Conservation (phyloP, 2,888 invertebrate species). For the Eupithecia inturbata region DNA sequence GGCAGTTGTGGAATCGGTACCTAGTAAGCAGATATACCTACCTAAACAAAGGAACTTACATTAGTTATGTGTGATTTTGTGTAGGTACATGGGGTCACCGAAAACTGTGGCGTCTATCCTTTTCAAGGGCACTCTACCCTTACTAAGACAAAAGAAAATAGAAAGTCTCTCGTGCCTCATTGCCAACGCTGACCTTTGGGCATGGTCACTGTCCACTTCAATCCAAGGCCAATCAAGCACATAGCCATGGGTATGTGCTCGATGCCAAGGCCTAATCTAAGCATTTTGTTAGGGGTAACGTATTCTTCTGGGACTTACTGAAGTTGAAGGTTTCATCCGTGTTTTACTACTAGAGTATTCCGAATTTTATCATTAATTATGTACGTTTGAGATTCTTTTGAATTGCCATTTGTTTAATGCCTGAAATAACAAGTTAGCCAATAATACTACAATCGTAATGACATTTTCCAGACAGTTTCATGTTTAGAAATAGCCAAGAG, state of each 20-base stretch:
- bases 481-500: not conserved
- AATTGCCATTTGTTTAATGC: not conserved
- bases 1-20: not conserved
- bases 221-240: constrained; percentile 7
- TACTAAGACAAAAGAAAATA: constrained; percentile 14
- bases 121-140: constrained; percentile 15
- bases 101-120: constrained; percentile 8
- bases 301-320: constrained; percentile 5
- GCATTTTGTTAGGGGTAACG: constrained; percentile 16
- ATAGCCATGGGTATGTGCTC: too few species aligned
- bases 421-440: constrained; percentile 1
- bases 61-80: not conserved
- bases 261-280: constrained; percentile 18
- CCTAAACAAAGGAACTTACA: not conserved
- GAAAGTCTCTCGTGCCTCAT: constrained; percentile 25
- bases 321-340: constrained; percentile 11
- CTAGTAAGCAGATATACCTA: not conserved
- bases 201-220: constrained; percentile 17
- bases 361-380: not conserved
- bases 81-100: not conserved
- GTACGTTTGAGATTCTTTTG: not conserved
- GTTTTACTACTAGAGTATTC: not conserved
- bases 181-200: constrained; percentile 21
- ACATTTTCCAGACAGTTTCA: constrained; percentile 2
- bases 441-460: not conserved